These are phyloP conservation scores for Cyprinella venusta DNA, from an alignment of 2,797 vertebrate genomes.

Conservation along the genomic window DNA sequence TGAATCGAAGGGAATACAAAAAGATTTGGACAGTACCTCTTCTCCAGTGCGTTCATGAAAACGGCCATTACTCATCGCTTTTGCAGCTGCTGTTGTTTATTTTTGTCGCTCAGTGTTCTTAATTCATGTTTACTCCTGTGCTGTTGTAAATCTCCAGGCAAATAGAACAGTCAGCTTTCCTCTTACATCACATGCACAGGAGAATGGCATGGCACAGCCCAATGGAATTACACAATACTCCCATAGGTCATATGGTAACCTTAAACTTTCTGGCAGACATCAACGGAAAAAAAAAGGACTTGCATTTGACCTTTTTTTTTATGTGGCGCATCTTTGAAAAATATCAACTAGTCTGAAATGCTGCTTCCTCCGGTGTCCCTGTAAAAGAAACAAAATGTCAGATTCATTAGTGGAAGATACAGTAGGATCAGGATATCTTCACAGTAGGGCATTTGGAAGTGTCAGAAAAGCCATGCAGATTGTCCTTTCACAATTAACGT, in stretches of 20 bases:
- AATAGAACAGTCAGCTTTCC: constrained; percentile 50
- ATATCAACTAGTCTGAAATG: constrained; percentile 10
- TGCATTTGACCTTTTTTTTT: constrained; percentile 20
- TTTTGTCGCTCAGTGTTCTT: constrained; percentile 38
- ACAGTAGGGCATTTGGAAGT: constrained; percentile 43
- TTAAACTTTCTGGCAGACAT: constrained; percentile 11
- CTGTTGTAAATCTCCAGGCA: constrained; percentile 54
- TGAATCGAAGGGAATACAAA: constrained; percentile 7
- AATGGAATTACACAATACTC: constrained; percentile 45
- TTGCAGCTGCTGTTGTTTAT: constrained; percentile 53
- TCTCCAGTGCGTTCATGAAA: constrained; percentile 30
- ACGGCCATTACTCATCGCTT: constrained; percentile 15
- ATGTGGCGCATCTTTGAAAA: constrained; percentile 24
- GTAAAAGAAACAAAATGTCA: constrained; percentile 50
- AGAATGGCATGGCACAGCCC: constrained; percentile 31
- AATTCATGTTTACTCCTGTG: constrained; percentile 50
- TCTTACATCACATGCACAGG: constrained; percentile 51
- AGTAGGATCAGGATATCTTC: constrained; percentile 46
- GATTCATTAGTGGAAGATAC: constrained; percentile 49
- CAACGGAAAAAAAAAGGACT: background rate
- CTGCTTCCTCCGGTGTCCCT: background rate
- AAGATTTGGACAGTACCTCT: constrained; percentile 30
- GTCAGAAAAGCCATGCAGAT: constrained; percentile 43
- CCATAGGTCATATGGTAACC: constrained; percentile 19
- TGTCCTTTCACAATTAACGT: constrained; percentile 53